Evolutionary conservation across 1,140 invertebrate genomes (phyloP).

Genomic region (Theocolax elegans): DNA sequence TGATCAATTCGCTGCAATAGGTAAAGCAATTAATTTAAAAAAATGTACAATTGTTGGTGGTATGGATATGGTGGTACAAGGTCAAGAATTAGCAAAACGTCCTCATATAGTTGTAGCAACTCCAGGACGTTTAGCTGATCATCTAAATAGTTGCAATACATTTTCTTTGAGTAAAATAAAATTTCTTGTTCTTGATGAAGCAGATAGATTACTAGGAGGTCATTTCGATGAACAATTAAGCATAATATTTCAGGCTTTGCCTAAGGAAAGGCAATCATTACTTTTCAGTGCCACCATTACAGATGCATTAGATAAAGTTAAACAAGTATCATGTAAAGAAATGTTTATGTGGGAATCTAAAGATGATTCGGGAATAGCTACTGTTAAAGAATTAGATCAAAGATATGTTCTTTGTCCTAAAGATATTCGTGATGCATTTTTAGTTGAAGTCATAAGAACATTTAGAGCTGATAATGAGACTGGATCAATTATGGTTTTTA

Average conservation of each 20-base stretch:
- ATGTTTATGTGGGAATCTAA: constrained; percentile 75
- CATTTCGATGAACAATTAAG: constrained; percentile 84
- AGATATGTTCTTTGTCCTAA: constrained; percentile 89
- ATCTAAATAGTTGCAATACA: constrained; percentile 85
- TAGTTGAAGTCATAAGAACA: constrained; percentile 87
- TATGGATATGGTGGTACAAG: constrained; percentile 92
- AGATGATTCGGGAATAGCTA: constrained; percentile 75
- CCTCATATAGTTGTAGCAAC: constrained; percentile 96
- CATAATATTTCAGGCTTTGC: constrained; percentile 84
- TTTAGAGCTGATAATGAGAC: constrained; percentile 78
- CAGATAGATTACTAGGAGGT: constrained; percentile 87
- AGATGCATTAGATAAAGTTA: constrained; percentile 80
- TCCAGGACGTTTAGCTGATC: constrained; percentile 89
- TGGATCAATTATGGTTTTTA: constrained; percentile 92
- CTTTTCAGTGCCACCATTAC: constrained; percentile 98
- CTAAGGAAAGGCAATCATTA: constrained; percentile 84
- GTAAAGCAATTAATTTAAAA: constrained; percentile 85
- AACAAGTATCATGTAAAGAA: constrained; percentile 73
- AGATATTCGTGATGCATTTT: constrained; percentile 92
- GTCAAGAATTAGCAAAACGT: constrained; percentile 83
- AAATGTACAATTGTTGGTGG: constrained; percentile 90
- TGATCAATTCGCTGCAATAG: constrained; percentile 91
- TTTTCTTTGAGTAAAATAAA: constrained; percentile 84
- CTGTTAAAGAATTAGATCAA: constrained; percentile 90
- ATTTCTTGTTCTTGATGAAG: constrained; percentile 93